These are phyloP conservation scores for Aspiorhynchus laticeps DNA, from an alignment of 2,113 vertebrate genomes.

Conservation along the genomic window DNA sequence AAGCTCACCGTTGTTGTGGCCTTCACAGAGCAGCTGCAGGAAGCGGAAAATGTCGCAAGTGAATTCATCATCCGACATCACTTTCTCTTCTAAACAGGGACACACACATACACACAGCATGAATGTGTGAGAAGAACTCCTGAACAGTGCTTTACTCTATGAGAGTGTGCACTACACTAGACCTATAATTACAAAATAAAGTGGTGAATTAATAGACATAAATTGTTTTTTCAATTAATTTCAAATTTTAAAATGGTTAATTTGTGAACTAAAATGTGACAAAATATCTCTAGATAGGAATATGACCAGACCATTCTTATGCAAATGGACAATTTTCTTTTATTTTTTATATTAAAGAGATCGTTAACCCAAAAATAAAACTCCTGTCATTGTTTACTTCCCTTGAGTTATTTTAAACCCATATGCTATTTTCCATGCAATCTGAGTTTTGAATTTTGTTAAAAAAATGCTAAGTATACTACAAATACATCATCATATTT, in stretches of 20 bases:
- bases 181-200: not conserved
- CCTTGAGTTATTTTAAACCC: not conserved
- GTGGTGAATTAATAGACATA: not conserved
- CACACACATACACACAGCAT: constrained; percentile 22
- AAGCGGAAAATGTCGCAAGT: constrained; percentile 94
- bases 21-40: constrained; percentile 92
- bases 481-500: too few relatives aligned
- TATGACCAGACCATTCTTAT: not conserved
- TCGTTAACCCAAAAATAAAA: not conserved
- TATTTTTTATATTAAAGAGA: not conserved
- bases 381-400: not conserved
- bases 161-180: not conserved
- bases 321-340: not conserved
- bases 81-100: constrained; percentile 86
- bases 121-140: not conserved
- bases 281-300: not conserved
- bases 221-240: not conserved
- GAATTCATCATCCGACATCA: constrained; percentile 94
- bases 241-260: not conserved
- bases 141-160: not conserved
- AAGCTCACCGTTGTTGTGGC: constrained; percentile 89
- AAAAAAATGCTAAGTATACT: too few relatives aligned
- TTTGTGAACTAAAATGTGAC: not conserved
- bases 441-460: too few relatives aligned
- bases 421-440: not conserved